Conservation (phyloP, 2,113 vertebrate species). For the Rhombomys opimus region DNA sequence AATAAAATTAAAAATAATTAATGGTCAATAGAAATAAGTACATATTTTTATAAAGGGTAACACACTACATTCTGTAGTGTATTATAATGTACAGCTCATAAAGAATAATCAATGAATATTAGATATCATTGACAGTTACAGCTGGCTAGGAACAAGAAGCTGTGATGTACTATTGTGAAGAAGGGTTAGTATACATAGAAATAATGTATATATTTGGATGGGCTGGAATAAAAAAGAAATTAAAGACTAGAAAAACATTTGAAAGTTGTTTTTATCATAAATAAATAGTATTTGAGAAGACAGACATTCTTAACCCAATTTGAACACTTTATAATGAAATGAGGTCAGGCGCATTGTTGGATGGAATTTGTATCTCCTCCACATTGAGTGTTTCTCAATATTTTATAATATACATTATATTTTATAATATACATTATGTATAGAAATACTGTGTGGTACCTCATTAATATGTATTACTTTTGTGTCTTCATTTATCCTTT, state of each 20-base stretch:
- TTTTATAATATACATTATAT: no score
- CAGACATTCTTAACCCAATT: background rate
- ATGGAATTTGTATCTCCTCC: no score
- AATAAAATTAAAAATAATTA: background rate
- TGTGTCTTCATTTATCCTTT: background rate
- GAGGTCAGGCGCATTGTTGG: no score
- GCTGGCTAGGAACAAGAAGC: background rate
- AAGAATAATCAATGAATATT: no score
- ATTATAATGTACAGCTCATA: background rate
- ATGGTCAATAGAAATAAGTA: background rate
- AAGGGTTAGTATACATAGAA: background rate
- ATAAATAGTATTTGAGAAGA: background rate
- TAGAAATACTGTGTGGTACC: background rate
- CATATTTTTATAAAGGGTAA: background rate
- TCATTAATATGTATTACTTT: background rate
- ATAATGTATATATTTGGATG: background rate
- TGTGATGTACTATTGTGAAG: background rate
- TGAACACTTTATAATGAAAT: background rate
- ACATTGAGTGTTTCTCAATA: no score
- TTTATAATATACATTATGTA: background rate
- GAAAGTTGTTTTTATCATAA: background rate
- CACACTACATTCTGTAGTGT: no score
- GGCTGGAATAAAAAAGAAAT: background rate
- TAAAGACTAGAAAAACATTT: background rate
- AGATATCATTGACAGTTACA: no score